Evolutionary conservation across 1,140 invertebrate genomes (phyloP).

Genomic region (Bombyx mandarina): DNA sequence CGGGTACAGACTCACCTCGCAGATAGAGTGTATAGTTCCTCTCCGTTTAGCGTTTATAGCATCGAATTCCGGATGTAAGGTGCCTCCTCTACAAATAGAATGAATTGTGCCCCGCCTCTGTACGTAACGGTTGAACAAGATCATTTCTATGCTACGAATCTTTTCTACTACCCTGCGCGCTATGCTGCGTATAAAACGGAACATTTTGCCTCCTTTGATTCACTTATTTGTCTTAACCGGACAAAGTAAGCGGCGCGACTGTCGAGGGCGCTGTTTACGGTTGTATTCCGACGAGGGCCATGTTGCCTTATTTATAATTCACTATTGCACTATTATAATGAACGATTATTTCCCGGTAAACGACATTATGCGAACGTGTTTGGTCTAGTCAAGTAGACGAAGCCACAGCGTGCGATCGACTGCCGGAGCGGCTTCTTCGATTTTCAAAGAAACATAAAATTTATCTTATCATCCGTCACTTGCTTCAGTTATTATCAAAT

Average conservation of each 20-base stretch:
- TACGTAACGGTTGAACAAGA: slow-evolving; percentile 34
- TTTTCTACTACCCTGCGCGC: slow-evolving; percentile 33
- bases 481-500: too few relatives aligned
- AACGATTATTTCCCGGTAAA: slow-evolving; percentile 10
- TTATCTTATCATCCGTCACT: slow-evolving; percentile 12
- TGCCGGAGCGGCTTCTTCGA: slow-evolving; percentile 3
- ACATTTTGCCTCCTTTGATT: slow-evolving; percentile 18
- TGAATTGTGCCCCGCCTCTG: slow-evolving; percentile 30
- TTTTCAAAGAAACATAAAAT: slow-evolving; percentile 15
- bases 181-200: slow-evolving; percentile 33
- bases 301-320: slow-evolving; percentile 9
- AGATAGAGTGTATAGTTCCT: slow-evolving; percentile 34
- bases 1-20: slow-evolving; percentile 34
- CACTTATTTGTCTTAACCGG: neutral
- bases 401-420: too few relatives aligned
- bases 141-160: slow-evolving; percentile 35
- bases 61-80: slow-evolving; percentile 24
- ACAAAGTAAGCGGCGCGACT: neutral
- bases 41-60: slow-evolving; percentile 11
- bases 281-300: slow-evolving; percentile 20
- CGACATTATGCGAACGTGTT: slow-evolving; percentile 1
- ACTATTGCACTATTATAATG: neutral
- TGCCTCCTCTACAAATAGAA: slow-evolving; percentile 38
- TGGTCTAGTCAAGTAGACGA: too few relatives aligned
- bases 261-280: slow-evolving; percentile 6